A percentile compares a stretch with the other conserved stretches of the same genome.
These are phyloP conservation scores for Cryptophagus acutangulus DNA, from an alignment of 2,888 invertebrate species.

Conservation along the genomic window DNA sequence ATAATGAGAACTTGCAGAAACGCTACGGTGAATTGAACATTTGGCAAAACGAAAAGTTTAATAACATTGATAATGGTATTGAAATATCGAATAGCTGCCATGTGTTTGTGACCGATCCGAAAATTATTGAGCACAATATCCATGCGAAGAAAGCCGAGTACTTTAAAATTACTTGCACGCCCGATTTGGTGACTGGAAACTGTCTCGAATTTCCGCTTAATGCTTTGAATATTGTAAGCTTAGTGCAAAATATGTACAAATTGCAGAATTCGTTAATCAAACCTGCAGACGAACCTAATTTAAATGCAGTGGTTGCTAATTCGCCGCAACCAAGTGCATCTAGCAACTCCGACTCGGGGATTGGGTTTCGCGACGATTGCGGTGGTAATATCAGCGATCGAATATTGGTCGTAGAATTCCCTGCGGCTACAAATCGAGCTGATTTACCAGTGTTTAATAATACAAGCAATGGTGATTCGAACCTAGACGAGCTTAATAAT, in stretches of 20 bases:
- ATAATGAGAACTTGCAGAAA: constrained; percentile 24
- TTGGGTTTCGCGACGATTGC: constrained; percentile 87
- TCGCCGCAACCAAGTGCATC: constrained; percentile 87
- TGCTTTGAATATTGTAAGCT: constrained; percentile 69
- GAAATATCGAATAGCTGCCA: constrained; percentile 85
- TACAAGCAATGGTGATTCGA: constrained; percentile 14
- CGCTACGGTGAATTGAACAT: constrained; percentile 10
- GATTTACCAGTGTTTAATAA: constrained; percentile 36
- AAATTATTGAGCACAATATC: constrained; percentile 73
- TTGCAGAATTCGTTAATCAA: constrained; percentile 48
- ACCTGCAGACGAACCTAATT: constrained; percentile 38
- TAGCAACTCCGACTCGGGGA: constrained; percentile 92
- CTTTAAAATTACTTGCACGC: constrained; percentile 82
- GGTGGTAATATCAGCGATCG: constrained; percentile 73
- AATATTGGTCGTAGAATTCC: constrained; percentile 67
- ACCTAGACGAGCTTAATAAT: constrained; percentile 24
- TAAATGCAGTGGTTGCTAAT: constrained; percentile 59
- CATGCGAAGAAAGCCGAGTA: constrained; percentile 76
- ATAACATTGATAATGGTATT: constrained; percentile 46
- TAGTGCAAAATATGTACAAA: constrained; percentile 69
- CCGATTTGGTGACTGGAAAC: constrained; percentile 64
- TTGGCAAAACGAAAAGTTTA: constrained; percentile 25
- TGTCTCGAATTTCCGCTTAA: constrained; percentile 89
- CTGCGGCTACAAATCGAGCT: constrained; percentile 37
- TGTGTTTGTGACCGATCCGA: constrained; percentile 89